Conservation (phyloP, 2,113 vertebrate genomes). For the Chlorodrepanis virens region DNA sequence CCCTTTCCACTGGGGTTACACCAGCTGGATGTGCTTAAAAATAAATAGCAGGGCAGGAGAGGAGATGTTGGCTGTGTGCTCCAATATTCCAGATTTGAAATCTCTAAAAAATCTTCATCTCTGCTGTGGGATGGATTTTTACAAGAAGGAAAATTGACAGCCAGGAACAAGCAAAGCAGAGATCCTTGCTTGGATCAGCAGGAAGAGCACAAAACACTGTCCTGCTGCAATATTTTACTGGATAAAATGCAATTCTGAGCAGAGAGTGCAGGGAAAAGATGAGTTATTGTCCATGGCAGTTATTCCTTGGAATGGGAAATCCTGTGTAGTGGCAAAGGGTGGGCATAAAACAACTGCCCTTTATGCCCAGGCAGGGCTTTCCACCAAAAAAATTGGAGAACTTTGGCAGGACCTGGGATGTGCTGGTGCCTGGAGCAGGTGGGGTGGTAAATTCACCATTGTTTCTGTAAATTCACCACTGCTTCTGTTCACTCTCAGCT, state of each 20-base stretch:
- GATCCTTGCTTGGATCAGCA: background rate
- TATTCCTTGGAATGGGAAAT: background rate
- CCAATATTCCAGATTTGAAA: background rate
- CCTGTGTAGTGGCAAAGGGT: background rate
- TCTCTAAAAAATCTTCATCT: background rate
- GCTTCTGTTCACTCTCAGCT: background rate
- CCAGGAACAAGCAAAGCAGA: background rate
- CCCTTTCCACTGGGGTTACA: background rate
- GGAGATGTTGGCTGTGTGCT: background rate
- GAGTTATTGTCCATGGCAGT: background rate
- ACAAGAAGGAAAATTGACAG: background rate
- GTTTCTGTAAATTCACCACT: background rate
- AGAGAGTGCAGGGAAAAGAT: background rate
- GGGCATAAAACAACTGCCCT: background rate
- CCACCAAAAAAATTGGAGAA: background rate
- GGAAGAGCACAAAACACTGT: background rate
- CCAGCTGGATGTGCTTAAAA: slow-evolving; percentile 13
- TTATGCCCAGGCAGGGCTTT: background rate
- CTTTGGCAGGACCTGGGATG: background rate
- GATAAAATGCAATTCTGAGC: background rate
- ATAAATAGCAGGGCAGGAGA: background rate
- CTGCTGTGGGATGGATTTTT: background rate
- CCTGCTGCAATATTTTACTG: background rate
- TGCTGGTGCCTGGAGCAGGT: background rate
- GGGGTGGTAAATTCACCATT: background rate